These are phyloP conservation scores for Drosophila suboccidentalis DNA, from an alignment of 2,888 invertebrate species.

Conservation along the genomic window DNA sequence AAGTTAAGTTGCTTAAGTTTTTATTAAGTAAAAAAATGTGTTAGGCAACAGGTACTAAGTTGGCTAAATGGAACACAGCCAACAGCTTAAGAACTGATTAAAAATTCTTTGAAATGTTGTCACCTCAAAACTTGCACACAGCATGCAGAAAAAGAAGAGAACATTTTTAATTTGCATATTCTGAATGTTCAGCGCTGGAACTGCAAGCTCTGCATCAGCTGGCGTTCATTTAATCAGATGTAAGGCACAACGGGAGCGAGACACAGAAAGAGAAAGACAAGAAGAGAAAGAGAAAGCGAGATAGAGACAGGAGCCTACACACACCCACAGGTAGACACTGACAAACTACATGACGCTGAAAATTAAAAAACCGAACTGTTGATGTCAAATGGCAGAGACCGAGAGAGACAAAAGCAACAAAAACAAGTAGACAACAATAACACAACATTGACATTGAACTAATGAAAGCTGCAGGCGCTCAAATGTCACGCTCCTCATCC, in stretches of 20 bases:
- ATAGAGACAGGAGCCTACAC: neutral
- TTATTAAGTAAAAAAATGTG: neutral
- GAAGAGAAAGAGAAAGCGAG: neutral
- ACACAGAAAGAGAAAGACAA: neutral
- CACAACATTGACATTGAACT: constrained; percentile 71
- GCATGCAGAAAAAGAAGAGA: neutral
- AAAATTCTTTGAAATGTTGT: constrained; percentile 3
- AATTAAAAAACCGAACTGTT: constrained; percentile 60
- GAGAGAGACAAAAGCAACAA: constrained; percentile 10
- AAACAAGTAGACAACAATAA: constrained; percentile 9
- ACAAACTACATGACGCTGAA: constrained; percentile 52
- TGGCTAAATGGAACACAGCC: neutral
- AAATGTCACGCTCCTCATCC: constrained; percentile 9
- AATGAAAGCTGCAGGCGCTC: constrained; percentile 74
- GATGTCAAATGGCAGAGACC: constrained; percentile 41
- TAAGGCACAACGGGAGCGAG: constrained; percentile 18
- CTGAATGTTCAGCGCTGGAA: constrained; percentile 18
- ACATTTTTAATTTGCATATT: constrained; percentile 68
- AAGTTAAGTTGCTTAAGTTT: neutral
- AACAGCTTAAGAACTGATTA: constrained; percentile 9
- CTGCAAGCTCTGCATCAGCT: constrained; percentile 46
- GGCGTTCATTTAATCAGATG: constrained; percentile 62
- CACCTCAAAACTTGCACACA: constrained; percentile 10
- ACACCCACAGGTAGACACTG: constrained; percentile 36
- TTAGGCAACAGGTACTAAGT: neutral